Percentiles rank a stretch among this genome's conserved stretches.
These are phyloP conservation scores for Thomomys bottae DNA, from an alignment of 2,113 vertebrate genomes.

Conservation along the genomic window DNA sequence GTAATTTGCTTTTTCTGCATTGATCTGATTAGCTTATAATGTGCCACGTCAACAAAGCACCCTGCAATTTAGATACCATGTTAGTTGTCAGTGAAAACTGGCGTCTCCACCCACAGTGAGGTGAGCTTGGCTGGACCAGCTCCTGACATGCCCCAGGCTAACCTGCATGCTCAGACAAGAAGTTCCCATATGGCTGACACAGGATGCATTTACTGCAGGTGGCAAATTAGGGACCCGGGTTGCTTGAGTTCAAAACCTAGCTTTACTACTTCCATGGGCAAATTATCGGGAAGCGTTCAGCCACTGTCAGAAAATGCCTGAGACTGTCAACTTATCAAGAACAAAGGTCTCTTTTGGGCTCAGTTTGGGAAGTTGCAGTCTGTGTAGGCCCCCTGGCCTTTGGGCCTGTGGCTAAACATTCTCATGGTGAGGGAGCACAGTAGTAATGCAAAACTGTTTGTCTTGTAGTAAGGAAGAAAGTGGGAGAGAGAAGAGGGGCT, in stretches of 20 bases:
- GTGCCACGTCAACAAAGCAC: conserved; percentile 55
- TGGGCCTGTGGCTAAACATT: not conserved
- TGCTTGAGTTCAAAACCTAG: conserved; percentile 20
- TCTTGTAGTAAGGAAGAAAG: too few relatives aligned
- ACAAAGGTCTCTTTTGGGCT: not conserved
- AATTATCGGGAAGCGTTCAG: not conserved
- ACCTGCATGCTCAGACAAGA: not conserved
- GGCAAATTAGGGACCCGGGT: not conserved
- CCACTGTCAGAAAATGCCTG: not conserved
- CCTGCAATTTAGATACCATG: conserved; percentile 56
- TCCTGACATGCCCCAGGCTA: not conserved
- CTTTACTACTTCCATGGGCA: not conserved
- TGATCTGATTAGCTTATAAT: conserved; percentile 76
- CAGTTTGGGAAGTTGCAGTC: not conserved
- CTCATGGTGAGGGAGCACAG: not conserved
- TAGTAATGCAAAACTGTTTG: not conserved
- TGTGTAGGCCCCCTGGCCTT: not conserved
- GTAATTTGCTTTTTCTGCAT: conserved; percentile 73
- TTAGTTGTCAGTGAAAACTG: not conserved
- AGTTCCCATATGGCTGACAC: not conserved
- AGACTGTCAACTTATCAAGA: not conserved
- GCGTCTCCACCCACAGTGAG: not conserved
- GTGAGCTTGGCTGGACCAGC: not conserved
- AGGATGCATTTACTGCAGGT: not conserved
- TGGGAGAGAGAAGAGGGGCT: not conserved